phyloP scores from a whole-genome alignment of 2,888 invertebrate species.

The Pristionchus maxplancki region DNA sequence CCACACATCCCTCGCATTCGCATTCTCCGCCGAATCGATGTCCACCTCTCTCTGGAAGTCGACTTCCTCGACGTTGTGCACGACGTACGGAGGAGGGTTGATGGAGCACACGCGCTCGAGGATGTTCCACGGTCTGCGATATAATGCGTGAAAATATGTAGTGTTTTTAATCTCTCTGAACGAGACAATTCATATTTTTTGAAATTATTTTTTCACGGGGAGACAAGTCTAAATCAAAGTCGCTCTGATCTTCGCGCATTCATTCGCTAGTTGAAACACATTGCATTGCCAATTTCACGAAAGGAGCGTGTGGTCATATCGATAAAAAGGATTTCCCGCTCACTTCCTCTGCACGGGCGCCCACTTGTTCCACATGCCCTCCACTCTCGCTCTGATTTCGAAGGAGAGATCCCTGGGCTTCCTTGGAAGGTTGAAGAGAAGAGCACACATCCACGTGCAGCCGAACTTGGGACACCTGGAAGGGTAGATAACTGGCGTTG shows the following conservation, averaged over 20 bases:
- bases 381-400: constrained; percentile 67
- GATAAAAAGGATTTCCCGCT: too few species aligned
- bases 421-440: constrained; percentile 64
- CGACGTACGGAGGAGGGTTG: constrained; percentile 62
- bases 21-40: constrained; percentile 55
- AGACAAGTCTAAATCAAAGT: background rate
- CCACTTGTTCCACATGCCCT: constrained; percentile 69
- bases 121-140: constrained; percentile 69
- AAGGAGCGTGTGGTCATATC: too few species aligned
- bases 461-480: constrained; percentile 67
- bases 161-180: too few species aligned
- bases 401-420: constrained; percentile 65
- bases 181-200: too few species aligned
- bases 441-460: constrained; percentile 67
- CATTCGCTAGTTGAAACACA: background rate
- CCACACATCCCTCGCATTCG: constrained; percentile 59
- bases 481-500: too few species aligned
- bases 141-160: too few species aligned
- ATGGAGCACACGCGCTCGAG: constrained; percentile 68
- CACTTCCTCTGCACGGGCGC: constrained; percentile 59
- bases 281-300: too few species aligned
- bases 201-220: too few species aligned
- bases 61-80: constrained; percentile 60
- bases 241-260: background rate
- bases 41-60: constrained; percentile 64